Evolutionary conservation across 2,113 vertebrate species (phyloP).

Genomic region (Esox niger): DNA sequence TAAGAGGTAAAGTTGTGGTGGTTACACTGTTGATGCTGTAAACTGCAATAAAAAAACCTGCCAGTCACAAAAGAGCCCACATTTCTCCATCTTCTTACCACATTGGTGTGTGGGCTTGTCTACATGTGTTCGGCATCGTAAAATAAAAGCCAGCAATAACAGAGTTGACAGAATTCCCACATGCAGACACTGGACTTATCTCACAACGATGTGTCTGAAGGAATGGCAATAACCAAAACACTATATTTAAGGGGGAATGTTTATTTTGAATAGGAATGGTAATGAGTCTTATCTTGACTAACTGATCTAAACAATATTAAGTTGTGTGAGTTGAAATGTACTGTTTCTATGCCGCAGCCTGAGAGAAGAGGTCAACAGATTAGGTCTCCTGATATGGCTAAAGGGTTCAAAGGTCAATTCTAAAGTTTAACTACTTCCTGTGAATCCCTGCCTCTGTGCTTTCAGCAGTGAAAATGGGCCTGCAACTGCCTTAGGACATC

Average conservation of each 20-base stretch:
- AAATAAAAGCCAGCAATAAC: not conserved
- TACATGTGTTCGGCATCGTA: not conserved
- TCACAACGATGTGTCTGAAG: not conserved
- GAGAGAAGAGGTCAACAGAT: not conserved
- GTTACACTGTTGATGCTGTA: not conserved
- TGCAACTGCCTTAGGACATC: slow-evolving; percentile 37
- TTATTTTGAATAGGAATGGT: no score
- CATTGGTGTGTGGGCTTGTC: slow-evolving; percentile 2
- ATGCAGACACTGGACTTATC: not conserved
- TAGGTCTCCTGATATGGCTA: slow-evolving; percentile 11
- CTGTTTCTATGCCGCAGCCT: not conserved
- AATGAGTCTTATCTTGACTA: no score
- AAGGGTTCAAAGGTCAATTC: slow-evolving; percentile 50
- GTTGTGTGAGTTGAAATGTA: no score
- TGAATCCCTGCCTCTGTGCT: slow-evolving; percentile 38
- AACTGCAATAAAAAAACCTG: slow-evolving; percentile 9
- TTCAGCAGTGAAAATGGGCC: slow-evolving; percentile 15
- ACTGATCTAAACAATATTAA: not conserved
- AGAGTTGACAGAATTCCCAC: not conserved
- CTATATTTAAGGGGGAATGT: no score
- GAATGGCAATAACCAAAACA: no score
- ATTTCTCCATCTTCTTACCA: not conserved
- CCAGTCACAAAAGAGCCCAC: not conserved
- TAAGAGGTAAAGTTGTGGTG: not conserved
- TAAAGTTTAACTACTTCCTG: slow-evolving; percentile 26